Percentiles rank a stretch among this genome's conserved stretches.
Evolutionary conservation across 2,113 vertebrate species (phyloP).

Genomic region (Drymodes brunneopygia): DNA sequence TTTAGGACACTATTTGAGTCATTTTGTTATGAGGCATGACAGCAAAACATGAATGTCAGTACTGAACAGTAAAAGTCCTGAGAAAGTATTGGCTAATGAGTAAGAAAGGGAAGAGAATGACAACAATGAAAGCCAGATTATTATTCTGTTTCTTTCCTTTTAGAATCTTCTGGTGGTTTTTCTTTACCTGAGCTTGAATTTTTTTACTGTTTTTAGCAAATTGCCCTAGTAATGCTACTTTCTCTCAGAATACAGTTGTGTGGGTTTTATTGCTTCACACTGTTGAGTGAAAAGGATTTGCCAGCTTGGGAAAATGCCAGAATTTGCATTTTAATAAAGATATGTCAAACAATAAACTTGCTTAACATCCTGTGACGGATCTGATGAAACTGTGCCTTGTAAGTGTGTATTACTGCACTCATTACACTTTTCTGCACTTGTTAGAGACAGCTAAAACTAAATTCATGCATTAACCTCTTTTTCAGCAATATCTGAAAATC

Average conservation of each 20-base stretch:
- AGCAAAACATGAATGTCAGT: neutral
- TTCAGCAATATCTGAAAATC: neutral
- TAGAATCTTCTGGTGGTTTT: neutral
- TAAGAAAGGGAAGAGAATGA: neutral
- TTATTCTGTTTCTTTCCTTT: neutral
- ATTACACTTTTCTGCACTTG: neutral
- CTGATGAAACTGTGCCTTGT: neutral
- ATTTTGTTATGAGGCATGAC: neutral
- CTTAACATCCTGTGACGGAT: neutral
- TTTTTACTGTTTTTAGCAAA: neutral
- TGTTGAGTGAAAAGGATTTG: neutral
- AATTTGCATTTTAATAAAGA: conserved; percentile 58
- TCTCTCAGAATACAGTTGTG: neutral
- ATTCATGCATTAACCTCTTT: neutral
- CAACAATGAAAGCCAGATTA: neutral
- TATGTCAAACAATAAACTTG: conserved; percentile 23
- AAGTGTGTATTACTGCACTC: neutral
- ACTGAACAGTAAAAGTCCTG: neutral
- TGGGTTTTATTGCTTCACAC: neutral
- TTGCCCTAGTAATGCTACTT: neutral
- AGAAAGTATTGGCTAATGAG: neutral
- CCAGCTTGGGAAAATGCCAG: conserved; percentile 26
- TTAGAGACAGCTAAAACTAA: neutral
- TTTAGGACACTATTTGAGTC: neutral
- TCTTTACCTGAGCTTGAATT: neutral